Evolutionary conservation across 2,797 vertebrate species (phyloP), one percentile per base, ranked within the genome.

Genomic region (Periparus ater): DNA sequence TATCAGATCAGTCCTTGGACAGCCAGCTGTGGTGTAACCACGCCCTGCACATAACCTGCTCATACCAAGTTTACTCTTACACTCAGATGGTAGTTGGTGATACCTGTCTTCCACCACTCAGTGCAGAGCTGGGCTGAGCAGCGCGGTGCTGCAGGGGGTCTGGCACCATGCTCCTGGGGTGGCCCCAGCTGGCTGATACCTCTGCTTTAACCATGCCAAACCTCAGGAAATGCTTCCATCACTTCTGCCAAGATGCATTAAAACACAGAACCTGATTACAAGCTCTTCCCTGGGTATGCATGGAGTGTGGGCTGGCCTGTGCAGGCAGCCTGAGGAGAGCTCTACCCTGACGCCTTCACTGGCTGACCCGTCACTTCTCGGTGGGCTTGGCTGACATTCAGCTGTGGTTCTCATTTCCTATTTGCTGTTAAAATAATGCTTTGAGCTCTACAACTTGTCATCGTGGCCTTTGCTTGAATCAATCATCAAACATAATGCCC

Each of bases 71-170:
- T 57, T 60, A 21, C 65, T 85, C 65, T 65, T 51, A 63, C 76
- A 4, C 29, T 7, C 9, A 36, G 72, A 38, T 34, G 50, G 26
- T 13, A 16, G 25, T 17, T 55, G 47, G 29, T 3, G 79, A 11
- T 58, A 20, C 6, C 32, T 7, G 7, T 53, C 42, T n/a, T 21
- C 61, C 61, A 40, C 1, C 2, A 1, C 11, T 13, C 17, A 0
- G 1, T 0, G 22, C 32, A 16, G 40, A 73, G 53, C 12, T 1
- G 1, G 0, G 5, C 12, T 0, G 0, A 55, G 78, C 74, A 62
- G 77, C 0, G 0, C 1, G 0, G 44, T 29, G 72, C 84, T 13
- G 30, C 17, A 8, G 32, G 58, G 70, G 34, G 13, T 29, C 44
- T 62, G 85, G 70, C 86, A 86, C 70, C 19, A 0, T 4, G 1